Evolutionary conservation across 1,140 invertebrate species (phyloP).

Genomic region (Paracyclopina nana): DNA sequence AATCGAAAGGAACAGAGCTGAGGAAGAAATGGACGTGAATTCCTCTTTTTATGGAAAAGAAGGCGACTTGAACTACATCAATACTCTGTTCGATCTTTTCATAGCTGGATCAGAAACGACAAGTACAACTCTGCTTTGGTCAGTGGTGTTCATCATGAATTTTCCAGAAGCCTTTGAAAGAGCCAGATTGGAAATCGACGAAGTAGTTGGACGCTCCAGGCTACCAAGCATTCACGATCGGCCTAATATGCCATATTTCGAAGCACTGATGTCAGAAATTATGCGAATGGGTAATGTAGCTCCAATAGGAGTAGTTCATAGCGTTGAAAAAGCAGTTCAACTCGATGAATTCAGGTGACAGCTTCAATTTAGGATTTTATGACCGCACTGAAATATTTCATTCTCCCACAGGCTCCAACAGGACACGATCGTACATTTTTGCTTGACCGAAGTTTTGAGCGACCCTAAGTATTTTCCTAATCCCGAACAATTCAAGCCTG

Average conservation of each 20-base stretch:
- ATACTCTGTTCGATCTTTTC: not conserved
- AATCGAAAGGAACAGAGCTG: slow-evolving; percentile 6
- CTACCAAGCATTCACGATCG: not conserved
- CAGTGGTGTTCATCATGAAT: slow-evolving; percentile 18
- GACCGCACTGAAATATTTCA: too few species aligned
- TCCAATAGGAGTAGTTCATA: too few species aligned
- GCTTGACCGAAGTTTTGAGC: too few species aligned
- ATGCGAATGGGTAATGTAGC: too few species aligned
- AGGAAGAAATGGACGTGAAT: not conserved
- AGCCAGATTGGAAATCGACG: slow-evolving; percentile 19
- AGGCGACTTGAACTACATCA: not conserved
- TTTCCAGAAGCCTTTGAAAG: slow-evolving; percentile 19
- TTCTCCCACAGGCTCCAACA: too few species aligned
- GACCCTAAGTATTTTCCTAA: too few species aligned
- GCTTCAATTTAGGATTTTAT: too few species aligned
- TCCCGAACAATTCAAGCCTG: too few species aligned
- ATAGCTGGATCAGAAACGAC: slow-evolving; percentile 20
- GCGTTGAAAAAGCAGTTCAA: too few species aligned
- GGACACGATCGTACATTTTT: too few species aligned
- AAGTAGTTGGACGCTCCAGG: slow-evolving; percentile 13
- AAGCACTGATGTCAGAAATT: slow-evolving; percentile 12
- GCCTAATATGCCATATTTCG: not conserved
- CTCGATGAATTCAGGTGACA: too few species aligned
- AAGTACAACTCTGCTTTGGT: slow-evolving; percentile 17
- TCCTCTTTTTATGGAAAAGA: not conserved